Base-by-base conservation (phyloP, 2,888 invertebrate species). In the Lasius platythorax region DNA sequence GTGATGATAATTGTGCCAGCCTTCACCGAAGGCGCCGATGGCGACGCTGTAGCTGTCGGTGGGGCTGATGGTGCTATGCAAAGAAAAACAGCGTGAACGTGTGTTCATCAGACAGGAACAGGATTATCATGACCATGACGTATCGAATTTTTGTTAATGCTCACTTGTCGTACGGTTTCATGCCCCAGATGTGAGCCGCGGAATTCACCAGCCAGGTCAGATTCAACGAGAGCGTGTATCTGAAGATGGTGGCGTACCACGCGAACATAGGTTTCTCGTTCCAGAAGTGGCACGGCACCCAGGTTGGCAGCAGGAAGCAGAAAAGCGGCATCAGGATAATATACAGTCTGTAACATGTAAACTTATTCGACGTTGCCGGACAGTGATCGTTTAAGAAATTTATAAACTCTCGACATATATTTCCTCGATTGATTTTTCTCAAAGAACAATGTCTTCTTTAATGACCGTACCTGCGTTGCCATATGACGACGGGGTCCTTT, bases 131-230 rank as follows among this genome's bases (percentile, higher is more conserved):
- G 37, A 28, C 12, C 12, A n/a, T 56, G 28, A 15, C 2, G 15
- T 12, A 64, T 15, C 18, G 37, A n/a, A 50, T n/a, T 6, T 50
- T 66, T 2, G 12, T 11, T 37, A 4, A 53, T 33, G 43, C 67
- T 63, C 94, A 97, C 97, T 96, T 96, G 95, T 99, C 99, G 94
- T 98, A 99, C 1, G 99, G 99, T 93, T 97, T 97, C 94, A 96
- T 97, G 89, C 99, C 99, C 96, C 98, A 99, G 91, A 98, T 97
- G 94, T 99, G 99, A 0, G 99, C 99, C 0, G 98, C 98, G 85
- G 98, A 98, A 95, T 99, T 99, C 28, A 99, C 98, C 84, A 98
- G 95, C 99, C 99, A 99, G 0, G 99, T 99, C 91, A 97, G 96
- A 94, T 99, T 97, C 66, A 99, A 96, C 0, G 97, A 96, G 8